Evolutionary conservation across 2,888 invertebrate genomes (phyloP).

Genomic region (Taphrorychus bicolor): DNA sequence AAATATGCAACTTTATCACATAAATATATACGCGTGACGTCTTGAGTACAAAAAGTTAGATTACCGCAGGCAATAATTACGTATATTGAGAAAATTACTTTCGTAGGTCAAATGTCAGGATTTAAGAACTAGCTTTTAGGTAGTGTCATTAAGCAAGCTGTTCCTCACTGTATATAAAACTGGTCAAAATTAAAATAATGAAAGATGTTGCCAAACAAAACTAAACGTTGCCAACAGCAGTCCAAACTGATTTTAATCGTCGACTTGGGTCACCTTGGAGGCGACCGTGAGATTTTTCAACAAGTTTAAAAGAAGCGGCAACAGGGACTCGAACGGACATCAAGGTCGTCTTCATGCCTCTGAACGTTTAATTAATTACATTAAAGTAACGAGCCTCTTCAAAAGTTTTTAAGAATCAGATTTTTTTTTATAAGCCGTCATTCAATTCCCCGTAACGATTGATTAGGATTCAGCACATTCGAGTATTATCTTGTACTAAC

Average conservation of each 20-base stretch:
- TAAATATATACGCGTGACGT: too few relatives aligned
- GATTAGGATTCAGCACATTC: neutral
- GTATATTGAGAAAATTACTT: too few relatives aligned
- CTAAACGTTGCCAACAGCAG: conserved; percentile 14
- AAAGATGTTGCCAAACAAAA: conserved; percentile 20
- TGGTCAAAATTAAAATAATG: conserved; percentile 14
- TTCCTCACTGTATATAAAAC: conserved; percentile 1
- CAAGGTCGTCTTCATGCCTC: conserved; percentile 23
- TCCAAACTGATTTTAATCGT: conserved; percentile 26
- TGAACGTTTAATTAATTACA: conserved; percentile 20
- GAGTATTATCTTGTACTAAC: conserved; percentile 3
- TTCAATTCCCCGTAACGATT: conserved; percentile 1
- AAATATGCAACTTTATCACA: too few relatives aligned
- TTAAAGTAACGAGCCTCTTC: conserved; percentile 15
- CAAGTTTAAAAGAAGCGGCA: conserved; percentile 21
- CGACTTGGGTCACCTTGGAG: conserved; percentile 24
- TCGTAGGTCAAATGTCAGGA: too few relatives aligned
- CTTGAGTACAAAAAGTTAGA: too few relatives aligned
- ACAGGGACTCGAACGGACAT: conserved; percentile 14
- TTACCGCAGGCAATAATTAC: too few relatives aligned
- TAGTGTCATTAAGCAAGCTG: neutral
- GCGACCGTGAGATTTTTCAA: conserved; percentile 20
- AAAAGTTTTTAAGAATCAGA: conserved; percentile 8
- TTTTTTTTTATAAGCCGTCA: neutral
- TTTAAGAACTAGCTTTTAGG: neutral